phyloP scores from a whole-genome alignment of 1,140 invertebrate genomes.

The Aradophagus sp. region DNA sequence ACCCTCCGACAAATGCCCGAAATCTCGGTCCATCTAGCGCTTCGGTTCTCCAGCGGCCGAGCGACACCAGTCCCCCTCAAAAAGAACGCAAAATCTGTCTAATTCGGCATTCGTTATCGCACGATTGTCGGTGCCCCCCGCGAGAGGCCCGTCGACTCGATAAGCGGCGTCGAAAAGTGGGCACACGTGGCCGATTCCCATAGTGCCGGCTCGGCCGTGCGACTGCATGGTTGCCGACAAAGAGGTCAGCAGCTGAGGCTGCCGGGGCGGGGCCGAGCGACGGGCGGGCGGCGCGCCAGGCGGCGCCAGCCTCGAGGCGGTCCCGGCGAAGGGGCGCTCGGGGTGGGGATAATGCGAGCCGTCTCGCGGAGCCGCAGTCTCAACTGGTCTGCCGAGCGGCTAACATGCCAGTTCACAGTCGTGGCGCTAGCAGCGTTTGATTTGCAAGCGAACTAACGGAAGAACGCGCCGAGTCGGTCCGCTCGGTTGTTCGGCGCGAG shows the following conservation, averaged over 20 bases:
- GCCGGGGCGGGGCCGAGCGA: slow-evolving; percentile 9
- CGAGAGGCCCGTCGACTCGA: too few relatives aligned
- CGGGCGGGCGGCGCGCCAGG: slow-evolving; percentile 24
- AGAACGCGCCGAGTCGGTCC: not conserved
- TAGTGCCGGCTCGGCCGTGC: not conserved
- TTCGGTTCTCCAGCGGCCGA: too few relatives aligned
- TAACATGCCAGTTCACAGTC: slow-evolving; percentile 48
- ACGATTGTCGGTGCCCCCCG: too few relatives aligned
- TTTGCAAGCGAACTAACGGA: slow-evolving; percentile 4
- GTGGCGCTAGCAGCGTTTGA: slow-evolving; percentile 46
- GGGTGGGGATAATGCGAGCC: slow-evolving; percentile 45
- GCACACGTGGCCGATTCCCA: not conserved
- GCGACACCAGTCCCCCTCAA: too few relatives aligned
- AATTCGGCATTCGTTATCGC: too few relatives aligned
- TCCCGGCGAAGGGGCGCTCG: slow-evolving; percentile 21
- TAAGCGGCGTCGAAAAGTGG: too few relatives aligned
- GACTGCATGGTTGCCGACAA: slow-evolving; percentile 31
- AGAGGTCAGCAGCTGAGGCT: slow-evolving; percentile 22
- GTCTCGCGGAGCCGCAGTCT: slow-evolving; percentile 61
- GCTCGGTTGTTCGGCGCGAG: not conserved
- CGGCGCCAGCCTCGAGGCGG: slow-evolving; percentile 17
- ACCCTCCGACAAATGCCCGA: too few relatives aligned
- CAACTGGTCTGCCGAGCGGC: slow-evolving; percentile 64
- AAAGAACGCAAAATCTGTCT: too few relatives aligned
- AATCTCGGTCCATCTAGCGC: too few relatives aligned